Evolutionary conservation across 2,797 vertebrate genomes (phyloP), one percentile per base, ranked within the genome.

Genomic region (Orestias chungarensis): DNA sequence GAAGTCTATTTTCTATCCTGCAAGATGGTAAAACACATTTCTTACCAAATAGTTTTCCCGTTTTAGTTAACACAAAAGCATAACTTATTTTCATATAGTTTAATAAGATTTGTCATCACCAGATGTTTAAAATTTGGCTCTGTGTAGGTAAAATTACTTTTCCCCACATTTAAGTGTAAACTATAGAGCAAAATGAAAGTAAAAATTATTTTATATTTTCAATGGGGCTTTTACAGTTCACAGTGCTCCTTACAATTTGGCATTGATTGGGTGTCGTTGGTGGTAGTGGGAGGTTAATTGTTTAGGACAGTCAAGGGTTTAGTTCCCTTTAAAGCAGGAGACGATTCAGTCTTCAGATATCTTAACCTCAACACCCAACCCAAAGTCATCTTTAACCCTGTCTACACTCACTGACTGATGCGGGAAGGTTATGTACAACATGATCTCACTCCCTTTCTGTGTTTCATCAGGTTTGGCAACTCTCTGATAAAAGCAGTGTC

Each of bases 391-490:
- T 64, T 71, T 62, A 55, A 68, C 42, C 71, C 35, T 3, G 8
- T 33, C 73, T 74, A 40, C 46, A 71, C 44, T 40, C 11, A 59
- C 59, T 78, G 81, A 76, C 70, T 75, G 49, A 76, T 86, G 67
- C 18, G 0, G 12, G 17, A 52, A 47, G 42, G 73, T 86, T 87
- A 87, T 94, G 87, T 83, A n/a, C 33, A 61, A 27, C 68, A 40
- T 2, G 64, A 65, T 18, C 70, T 84, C 79, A 83, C 86, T 88
- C 86, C 86, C 81, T 75, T 71, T 87, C 86, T 89, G 88, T 35
- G 77, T 75, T 72, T 80, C 75, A 76, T 90, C 86, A 78, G 42
- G 54, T 92, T 81, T 90, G 82, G 82, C 78, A 84, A 64, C 23
- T 31, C 20, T 83, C 78, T 71, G 87, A 54, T 44, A 78, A 82